Evolutionary conservation across 2,888 invertebrate genomes (phyloP), one percentile per base, ranked within the genome.

Genomic region (Aproaerema taeniolella): DNA sequence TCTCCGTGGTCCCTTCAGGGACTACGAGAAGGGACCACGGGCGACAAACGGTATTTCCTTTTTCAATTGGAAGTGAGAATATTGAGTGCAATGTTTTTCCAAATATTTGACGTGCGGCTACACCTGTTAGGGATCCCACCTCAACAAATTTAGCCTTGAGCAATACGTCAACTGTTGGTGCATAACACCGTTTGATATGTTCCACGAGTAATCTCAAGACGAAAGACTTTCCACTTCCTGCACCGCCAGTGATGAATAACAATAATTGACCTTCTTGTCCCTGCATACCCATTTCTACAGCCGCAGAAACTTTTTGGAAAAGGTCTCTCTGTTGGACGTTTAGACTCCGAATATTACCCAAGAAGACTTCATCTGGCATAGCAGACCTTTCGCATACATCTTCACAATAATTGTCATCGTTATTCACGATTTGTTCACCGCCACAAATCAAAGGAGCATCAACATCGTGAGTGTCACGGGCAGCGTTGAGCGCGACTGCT

Each of bases 291-390:
- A n/a, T n/a, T n/a, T n/a, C n/a, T n/a, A 20, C 24, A 20, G 24
- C 24, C 8, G 24, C 24, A 20, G 24, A 20, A 20, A 20, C 24
- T 20, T 20, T 34, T 39, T 47, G 15, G 9, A 55, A 47, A 11
- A 53, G 37, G 43, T 52, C 15, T 12, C 36, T 49, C 26, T 52
- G 50, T 30, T 53, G 47, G 1, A 53, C 16, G 40, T 58, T 53
- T 10, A 54, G 24, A 2, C 43, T 35, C 9, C 48, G 35, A 13
- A 53, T 50, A 15, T 9, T 32, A 20, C 25, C 17, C 1, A 49
- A 5, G 16, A 52, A 49, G 1, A 46, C 10, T 5, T 53, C 50
- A 46, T 51, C 41, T 5, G 52, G 9, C 51, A 52, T 52, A 0
- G 25, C 39, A 4, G 32, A 24, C 9, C 35, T 29, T 38, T 52